Conservation (phyloP, 2,888 invertebrate species). For the Parnassius mnemosyne region DNA sequence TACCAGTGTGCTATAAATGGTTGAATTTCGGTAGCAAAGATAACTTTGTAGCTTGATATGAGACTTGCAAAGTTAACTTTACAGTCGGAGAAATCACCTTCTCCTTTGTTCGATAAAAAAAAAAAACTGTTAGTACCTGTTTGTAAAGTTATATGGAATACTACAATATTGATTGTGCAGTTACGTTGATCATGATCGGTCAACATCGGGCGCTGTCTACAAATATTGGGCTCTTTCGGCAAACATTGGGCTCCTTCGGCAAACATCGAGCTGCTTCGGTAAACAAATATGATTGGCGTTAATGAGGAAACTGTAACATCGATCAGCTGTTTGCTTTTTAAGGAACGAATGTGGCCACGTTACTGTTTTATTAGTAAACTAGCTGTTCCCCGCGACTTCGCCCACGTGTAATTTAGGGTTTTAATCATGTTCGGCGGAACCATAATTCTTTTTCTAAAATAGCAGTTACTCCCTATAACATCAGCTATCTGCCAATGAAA, state of each 20-base stretch:
- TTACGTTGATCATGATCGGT: conserved; percentile 31
- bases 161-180: conserved; percentile 24
- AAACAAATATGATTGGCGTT: conserved; percentile 35
- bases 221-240: conserved; percentile 31
- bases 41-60: conserved; percentile 14
- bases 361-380: not conserved
- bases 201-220: conserved; percentile 30
- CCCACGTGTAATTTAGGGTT: no score
- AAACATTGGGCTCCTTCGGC: conserved; percentile 31
- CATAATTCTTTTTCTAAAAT: no score
- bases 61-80: conserved; percentile 14
- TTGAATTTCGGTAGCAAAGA: not conserved
- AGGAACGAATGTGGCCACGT: not conserved
- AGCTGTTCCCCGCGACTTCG: no score
- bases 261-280: conserved; percentile 31
- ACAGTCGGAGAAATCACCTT: conserved; percentile 5
- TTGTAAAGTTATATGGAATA: conserved; percentile 17
- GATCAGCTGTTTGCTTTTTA: conserved; percentile 24
- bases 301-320: conserved; percentile 40
- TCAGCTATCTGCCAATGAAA: no score
- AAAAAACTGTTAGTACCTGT: not conserved
- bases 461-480: no score
- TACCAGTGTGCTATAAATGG: not conserved
- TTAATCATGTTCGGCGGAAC: no score
- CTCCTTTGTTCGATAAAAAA: not conserved